These are phyloP conservation scores for Falco rusticolus DNA, from an alignment of 2,797 vertebrate species.

Conservation along the genomic window DNA sequence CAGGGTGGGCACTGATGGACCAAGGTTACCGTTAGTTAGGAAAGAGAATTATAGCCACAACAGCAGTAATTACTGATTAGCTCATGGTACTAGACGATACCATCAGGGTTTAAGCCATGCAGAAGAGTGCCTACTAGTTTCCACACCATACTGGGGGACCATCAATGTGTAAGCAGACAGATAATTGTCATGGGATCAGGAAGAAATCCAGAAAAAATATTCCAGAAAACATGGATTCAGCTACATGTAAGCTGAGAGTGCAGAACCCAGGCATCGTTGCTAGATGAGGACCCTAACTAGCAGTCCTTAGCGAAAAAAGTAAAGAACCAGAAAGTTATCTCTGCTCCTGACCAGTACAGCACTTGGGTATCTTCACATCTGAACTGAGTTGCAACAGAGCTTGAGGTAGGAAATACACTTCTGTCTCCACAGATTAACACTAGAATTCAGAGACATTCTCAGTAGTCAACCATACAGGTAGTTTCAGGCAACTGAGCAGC, in stretches of 20 bases:
- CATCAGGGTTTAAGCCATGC: not conserved
- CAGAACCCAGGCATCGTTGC: not conserved
- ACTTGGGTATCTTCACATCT: not conserved
- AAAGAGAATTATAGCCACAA: not conserved
- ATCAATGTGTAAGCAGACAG: not conserved
- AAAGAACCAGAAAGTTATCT: not conserved
- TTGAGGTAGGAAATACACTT: not conserved
- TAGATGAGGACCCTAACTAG: not conserved
- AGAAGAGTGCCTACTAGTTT: not conserved
- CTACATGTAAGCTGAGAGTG: not conserved
- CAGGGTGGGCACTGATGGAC: not conserved
- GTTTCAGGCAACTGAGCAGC: not conserved
- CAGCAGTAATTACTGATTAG: not conserved
- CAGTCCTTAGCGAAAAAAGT: not conserved
- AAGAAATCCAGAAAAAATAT: not conserved
- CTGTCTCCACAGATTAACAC: not conserved
- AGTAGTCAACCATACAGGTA: not conserved
- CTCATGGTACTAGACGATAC: not conserved
- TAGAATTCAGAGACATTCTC: not conserved
- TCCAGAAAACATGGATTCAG: not conserved
- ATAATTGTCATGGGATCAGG: not conserved
- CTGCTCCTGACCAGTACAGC: not conserved
- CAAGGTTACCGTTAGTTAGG: not conserved
- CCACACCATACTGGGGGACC: accelerated
- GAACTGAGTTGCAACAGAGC: not conserved